Evolutionary conservation across 2,113 vertebrate species (phyloP).

Genomic region (Donacobius atricapilla): DNA sequence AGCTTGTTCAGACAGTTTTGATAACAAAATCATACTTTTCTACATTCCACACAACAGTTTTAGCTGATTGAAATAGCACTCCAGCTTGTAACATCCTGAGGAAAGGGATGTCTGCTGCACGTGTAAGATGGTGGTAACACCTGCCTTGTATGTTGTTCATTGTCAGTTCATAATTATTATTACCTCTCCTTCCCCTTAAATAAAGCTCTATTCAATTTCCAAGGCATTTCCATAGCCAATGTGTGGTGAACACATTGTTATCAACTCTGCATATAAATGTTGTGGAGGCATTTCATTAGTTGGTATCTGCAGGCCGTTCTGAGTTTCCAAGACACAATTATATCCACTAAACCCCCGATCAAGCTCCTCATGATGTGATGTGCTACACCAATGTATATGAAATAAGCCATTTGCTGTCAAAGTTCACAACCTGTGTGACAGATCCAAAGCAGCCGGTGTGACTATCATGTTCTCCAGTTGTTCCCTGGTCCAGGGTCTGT

Average conservation of each 20-base stretch:
- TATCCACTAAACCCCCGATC: neutral
- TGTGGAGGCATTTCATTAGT: neutral
- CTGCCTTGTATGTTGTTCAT: neutral
- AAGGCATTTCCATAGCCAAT: neutral
- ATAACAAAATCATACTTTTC: neutral
- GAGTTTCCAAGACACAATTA: neutral
- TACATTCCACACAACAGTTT: neutral
- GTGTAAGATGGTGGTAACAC: neutral
- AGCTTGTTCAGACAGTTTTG: neutral
- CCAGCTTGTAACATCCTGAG: neutral
- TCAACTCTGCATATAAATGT: neutral
- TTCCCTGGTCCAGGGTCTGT: neutral
- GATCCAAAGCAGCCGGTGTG: neutral
- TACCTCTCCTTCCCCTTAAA: neutral
- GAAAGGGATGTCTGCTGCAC: neutral
- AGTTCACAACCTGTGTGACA: neutral
- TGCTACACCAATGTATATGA: neutral
- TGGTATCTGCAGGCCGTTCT: neutral
- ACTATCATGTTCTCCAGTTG: neutral
- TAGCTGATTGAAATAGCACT: slow-evolving; percentile 15
- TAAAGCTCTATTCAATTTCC: neutral
- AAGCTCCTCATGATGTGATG: neutral
- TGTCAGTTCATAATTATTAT: neutral
- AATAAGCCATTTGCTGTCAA: neutral
- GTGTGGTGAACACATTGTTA: neutral